Percentiles rank a stretch among this genome's conserved stretches.
Conservation (phyloP, 64 coral and sea anemone species). For the Dendronephthya gigantea region DNA sequence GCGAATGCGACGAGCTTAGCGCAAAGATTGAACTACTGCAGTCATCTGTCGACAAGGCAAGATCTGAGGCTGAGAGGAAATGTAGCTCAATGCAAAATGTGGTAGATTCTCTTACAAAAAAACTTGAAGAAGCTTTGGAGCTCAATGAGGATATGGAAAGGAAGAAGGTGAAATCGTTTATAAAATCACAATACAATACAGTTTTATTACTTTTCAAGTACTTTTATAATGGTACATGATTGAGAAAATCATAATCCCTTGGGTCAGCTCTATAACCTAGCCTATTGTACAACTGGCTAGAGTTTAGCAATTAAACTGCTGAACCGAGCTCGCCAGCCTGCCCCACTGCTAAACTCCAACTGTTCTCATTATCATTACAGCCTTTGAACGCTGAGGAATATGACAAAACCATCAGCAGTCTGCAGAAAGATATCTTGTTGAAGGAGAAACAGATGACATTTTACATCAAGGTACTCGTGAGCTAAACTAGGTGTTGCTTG, state of each 20-base stretch:
- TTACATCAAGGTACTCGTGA: neutral
- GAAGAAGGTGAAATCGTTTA: neutral
- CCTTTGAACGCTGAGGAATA: neutral
- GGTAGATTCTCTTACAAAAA: neutral
- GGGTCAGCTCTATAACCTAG: too few species aligned
- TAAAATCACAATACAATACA: neutral
- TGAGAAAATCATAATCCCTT: too few species aligned
- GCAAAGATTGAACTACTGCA: neutral
- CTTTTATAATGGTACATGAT: too few species aligned
- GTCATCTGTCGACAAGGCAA: neutral
- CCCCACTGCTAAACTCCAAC: too few species aligned
- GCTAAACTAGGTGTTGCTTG: too few species aligned
- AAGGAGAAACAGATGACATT: constrained; percentile 5
- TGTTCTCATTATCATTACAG: neutral
- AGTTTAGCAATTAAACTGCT: too few species aligned
- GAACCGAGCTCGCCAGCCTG: too few species aligned
- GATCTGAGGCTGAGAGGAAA: neutral
- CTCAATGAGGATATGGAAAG: neutral
- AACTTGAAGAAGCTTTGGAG: neutral
- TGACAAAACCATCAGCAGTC: neutral
- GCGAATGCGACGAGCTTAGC: constrained; percentile 2
- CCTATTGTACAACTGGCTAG: too few species aligned
- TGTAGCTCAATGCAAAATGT: neutral
- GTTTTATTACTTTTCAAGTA: too few species aligned
- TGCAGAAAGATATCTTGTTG: constrained; percentile 4